Base-by-base conservation (phyloP, 37 sponge, comb jelly and placozoan species). In the Cliona cf. orientalis region DNA sequence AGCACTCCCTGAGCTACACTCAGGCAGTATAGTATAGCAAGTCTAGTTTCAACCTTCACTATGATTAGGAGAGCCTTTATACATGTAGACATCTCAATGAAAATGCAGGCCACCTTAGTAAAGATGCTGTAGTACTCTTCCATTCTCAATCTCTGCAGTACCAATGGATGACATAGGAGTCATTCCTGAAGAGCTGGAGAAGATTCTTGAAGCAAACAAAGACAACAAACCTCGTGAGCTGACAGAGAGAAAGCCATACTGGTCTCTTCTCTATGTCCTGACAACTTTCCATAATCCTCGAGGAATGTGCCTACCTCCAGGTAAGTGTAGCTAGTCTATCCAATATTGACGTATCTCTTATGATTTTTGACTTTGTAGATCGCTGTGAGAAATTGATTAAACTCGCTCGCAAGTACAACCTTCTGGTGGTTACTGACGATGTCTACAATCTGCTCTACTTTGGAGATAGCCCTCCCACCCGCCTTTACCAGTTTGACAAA, bases 401-500 rank as follows among this genome's bases (percentile, higher is more conserved):
- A 11, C 29, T 95, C 21, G 95, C 95, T 22, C 67, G 95, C 0
- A 79, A 85, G 71, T 78, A 91, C 81, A 87, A 89, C 57, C 76
- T 91, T 7, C 39, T 91, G 37, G 84, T 95, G 11, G 81, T 89
- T 12, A 86, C 86, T 77, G 95, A 95, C 72, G 95, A 95, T 74
- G 92, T 95, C 35, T 95, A 95, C 80, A 91, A 91, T 64, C 46
- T 91, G 39, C 82, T 94, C 55, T 86, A 86, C 81, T 86, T 81
- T 33, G 78, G 38, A 39, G 23, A 64, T 4, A 36, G 32, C 60
- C 75, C 41, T 36, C 45, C 58, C 19, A 65, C 45, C 41, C 82
- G 91, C 49, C 87, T 94, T 49, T 93, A 86, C 68, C 39, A 83
- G 7, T 89, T 79, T 36, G 94, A 93, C 71, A 74, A 86, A 29